phyloP scores from a whole-genome alignment of 1,140 invertebrate genomes.

The Gonioctena quinquepunctata region DNA sequence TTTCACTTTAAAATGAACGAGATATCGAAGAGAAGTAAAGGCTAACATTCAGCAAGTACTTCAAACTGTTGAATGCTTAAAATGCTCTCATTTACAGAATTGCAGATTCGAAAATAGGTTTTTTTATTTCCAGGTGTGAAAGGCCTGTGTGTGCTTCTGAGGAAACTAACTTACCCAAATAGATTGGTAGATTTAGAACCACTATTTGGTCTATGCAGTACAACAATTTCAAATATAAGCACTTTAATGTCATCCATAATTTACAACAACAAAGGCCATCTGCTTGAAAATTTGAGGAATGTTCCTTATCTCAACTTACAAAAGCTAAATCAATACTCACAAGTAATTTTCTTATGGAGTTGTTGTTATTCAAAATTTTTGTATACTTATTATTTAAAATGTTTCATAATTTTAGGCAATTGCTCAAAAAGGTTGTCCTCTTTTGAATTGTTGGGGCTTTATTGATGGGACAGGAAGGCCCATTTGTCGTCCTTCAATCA shows the following conservation, averaged over 20 bases:
- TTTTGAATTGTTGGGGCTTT: conserved; percentile 33
- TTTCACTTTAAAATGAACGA: too few relatives aligned
- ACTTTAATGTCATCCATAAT: conserved; percentile 9
- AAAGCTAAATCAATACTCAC: conserved; percentile 18
- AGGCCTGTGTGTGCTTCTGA: conserved; percentile 16
- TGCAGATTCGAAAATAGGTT: too few relatives aligned
- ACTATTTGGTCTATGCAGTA: conserved; percentile 20
- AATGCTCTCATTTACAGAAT: too few relatives aligned
- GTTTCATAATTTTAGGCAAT: conserved; percentile 16
- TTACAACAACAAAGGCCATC: conserved; percentile 11
- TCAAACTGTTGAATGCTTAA: too few relatives aligned
- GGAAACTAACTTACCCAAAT: conserved; percentile 27
- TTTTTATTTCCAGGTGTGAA: too few relatives aligned
- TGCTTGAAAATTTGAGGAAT: conserved; percentile 26
- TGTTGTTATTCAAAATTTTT: too few relatives aligned
- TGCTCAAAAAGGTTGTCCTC: conserved; percentile 20
- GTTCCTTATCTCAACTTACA: conserved; percentile 15
- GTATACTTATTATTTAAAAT: too few relatives aligned
- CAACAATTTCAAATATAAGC: conserved; percentile 17
- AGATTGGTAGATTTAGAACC: conserved; percentile 23
- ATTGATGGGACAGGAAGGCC: conserved; percentile 30
- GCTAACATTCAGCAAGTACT: too few relatives aligned
- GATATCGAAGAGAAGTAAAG: too few relatives aligned
- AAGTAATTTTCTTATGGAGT: neutral
- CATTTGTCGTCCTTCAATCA: conserved; percentile 29